Evolutionary conservation across 2,113 vertebrate genomes (phyloP), one percentile per base, ranked within the genome.

Genomic region (Chamaea fasciata): DNA sequence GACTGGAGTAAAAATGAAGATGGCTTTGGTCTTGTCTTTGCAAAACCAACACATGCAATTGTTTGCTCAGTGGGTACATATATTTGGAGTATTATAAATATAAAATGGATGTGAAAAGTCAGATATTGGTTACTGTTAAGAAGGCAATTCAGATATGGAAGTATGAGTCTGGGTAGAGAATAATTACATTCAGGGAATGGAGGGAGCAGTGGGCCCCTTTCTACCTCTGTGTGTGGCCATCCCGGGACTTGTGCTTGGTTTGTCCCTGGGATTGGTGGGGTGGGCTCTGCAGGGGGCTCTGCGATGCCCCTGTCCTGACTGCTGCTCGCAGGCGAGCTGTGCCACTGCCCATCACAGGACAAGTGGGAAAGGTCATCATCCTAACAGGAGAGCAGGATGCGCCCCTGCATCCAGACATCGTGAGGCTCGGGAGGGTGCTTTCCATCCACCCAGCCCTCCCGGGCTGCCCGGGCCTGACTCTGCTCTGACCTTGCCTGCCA

Each of bases 351-450:
- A 1, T 13, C 2, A 3, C 46, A 11, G 8, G 63, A 31, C 37
- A 15, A 9, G 55, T 0, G 1, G 26, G 15, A 6, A 21, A 31
- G 55, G 53, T 26, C 13, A 30, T 9, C 50, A 8, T 7, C 20
- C 53, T 33, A 9, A 31, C 18, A 0, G 47, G n/a, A 2, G 7
- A 21, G 8, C 5, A 1, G 52, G 12, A 13, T 31, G 42, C 22
- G 49, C 26, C 7, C 26, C 17, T 8, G 42, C 22, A 37, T 56
- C 31, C 14, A 24, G 24, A 7, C 30, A 39, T 35, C 47, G 22
- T 0, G 7, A 24, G 2, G 11, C 16, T 23, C 3, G 2, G 17
- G 20, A 22, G 23, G 5, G 6, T 24, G n/a, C 28, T 47, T 42
- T 27, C 49, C 3, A 28, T n/a, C 49, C 4, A 28, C 6, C 20